Conservation (phyloP, 2,888 invertebrate species). For the Melanotus villosus region DNA sequence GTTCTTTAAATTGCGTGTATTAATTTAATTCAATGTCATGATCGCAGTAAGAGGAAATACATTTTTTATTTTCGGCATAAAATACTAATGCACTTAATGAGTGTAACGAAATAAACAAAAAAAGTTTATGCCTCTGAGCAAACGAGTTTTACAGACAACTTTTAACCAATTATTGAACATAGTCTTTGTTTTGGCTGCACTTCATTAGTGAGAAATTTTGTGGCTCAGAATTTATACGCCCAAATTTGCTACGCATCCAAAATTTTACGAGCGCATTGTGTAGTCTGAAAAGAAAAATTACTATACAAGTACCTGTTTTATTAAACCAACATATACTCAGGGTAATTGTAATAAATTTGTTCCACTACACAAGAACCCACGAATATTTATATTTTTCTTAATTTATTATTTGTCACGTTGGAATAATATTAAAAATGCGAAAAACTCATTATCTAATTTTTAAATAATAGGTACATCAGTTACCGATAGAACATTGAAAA, state of each 20-base stretch:
- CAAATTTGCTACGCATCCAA: conserved; percentile 27
- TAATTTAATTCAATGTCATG: neutral
- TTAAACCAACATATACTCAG: no score
- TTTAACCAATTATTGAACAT: conserved; percentile 32
- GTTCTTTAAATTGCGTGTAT: neutral
- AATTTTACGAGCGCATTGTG: conserved; percentile 29
- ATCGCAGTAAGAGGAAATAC: neutral
- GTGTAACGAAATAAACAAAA: neutral
- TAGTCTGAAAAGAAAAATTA: conserved; percentile 17
- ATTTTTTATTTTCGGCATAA: neutral
- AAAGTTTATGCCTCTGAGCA: neutral
- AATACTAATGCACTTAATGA: conserved; percentile 14
- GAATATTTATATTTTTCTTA: no score
- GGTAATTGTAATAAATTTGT: no score
- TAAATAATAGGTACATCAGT: no score
- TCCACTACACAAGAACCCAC: no score
- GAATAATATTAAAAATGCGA: no score
- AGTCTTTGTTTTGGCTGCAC: conserved; percentile 28
- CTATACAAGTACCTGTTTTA: no score
- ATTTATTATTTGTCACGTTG: no score
- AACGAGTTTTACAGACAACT: conserved; percentile 18
- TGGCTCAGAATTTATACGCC: conserved; percentile 27
- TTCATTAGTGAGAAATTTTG: conserved; percentile 40
- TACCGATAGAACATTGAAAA: no score
- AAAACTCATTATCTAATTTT: no score